Evolutionary conservation across 2,113 vertebrate genomes (phyloP), one percentile per base, ranked within the genome.

Genomic region (Myotis lucifugus): DNA sequence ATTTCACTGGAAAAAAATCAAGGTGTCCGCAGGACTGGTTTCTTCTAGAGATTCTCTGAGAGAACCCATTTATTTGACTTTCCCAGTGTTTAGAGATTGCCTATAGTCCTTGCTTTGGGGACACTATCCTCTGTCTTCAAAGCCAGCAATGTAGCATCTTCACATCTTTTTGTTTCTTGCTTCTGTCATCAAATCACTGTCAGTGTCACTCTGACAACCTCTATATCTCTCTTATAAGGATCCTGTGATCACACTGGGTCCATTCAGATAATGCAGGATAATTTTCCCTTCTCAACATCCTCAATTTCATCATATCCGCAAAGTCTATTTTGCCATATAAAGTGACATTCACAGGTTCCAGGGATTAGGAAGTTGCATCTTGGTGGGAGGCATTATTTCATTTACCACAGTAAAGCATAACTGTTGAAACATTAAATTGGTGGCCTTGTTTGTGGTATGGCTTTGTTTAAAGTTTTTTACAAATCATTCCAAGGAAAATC

Each of bases 401-500:
- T 5, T 17, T 59, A 64, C 29, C 15, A 52, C n/a, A 88, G 61
- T 72, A 61, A 73, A 78, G 15, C 29, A 88, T 82, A n/a, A 37
- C 42, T 94, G 5, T 52, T 82, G 59, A 91, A 56, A 76, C 40
- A 48, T 46, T 11, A 27, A 82, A 2, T 48, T 52, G 15, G 50
- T 86, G 40, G 27, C 21, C 27, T 89, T 89, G 14, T 78, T 78
- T 86, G 67, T 89, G 11, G n/a, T 56, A 86, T 70, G 18, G 27
- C 27, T 88, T 91, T 70, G 72, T 78, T 46, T 46, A 83, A 86
- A 76, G 32, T 8, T 9, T 67, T 91, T 93, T 81, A 82, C 66
- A 64, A 88, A 85, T 93, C 9, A 59, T 19, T 81, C 85, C 52
- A 90, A 67, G 78, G 61, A 42, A 82, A 85, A 15, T 76, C 32